phyloP scores from a whole-genome alignment of 2,113 vertebrate species.

The Tetrao urogallus region DNA sequence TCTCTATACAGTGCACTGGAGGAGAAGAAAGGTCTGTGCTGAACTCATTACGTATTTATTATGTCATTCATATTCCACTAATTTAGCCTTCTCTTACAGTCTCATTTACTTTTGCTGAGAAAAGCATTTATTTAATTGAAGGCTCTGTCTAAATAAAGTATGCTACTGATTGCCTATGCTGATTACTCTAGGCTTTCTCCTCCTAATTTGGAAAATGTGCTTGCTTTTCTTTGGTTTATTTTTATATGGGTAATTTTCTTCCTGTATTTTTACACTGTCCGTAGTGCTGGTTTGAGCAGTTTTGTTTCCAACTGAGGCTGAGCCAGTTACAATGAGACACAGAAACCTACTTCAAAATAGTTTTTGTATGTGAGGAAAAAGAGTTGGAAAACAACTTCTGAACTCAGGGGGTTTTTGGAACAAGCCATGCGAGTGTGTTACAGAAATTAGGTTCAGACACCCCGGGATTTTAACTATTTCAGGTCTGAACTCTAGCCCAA shows the following conservation, averaged over 20 bases:
- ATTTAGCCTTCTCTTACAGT: constrained; percentile 52
- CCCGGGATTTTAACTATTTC: background rate
- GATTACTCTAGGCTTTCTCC: constrained; percentile 63
- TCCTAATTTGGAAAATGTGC: constrained; percentile 63
- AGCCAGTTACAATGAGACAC: background rate
- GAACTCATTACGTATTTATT: constrained; percentile 66
- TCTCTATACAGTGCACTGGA: background rate
- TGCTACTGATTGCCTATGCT: constrained; percentile 62
- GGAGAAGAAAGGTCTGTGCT: constrained; percentile 29
- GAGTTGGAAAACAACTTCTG: background rate
- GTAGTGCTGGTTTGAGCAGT: background rate
- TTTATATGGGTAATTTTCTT: constrained; percentile 41
- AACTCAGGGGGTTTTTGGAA: background rate
- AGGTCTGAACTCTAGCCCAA: background rate
- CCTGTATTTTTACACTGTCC: constrained; percentile 5
- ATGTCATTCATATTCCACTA: constrained; percentile 53
- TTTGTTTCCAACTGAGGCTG: background rate
- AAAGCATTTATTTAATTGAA: constrained; percentile 72
- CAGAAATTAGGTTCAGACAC: background rate
- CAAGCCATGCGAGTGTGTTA: background rate
- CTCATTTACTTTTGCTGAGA: constrained; percentile 70
- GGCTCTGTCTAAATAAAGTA: constrained; percentile 63
- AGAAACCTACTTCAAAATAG: background rate
- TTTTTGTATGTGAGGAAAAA: background rate
- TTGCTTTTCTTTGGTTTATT: constrained; percentile 58